Conservation (phyloP, 2,888 invertebrate genomes). For the Tortricodes alternella region DNA sequence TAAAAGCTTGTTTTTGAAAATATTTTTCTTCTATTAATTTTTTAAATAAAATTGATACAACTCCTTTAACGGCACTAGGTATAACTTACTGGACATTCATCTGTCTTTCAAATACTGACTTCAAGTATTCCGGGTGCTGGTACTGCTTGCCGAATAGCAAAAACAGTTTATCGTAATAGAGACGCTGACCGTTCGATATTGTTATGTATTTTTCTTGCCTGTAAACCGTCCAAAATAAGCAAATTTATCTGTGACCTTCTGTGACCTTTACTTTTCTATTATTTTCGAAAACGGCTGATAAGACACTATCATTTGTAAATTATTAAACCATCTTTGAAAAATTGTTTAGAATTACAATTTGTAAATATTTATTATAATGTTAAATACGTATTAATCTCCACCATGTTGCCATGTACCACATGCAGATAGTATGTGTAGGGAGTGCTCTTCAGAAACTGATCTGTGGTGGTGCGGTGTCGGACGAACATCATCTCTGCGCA, state of each 20-base stretch:
- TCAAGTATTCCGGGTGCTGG: conserved; percentile 74
- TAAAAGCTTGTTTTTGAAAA: no score
- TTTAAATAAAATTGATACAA: no score
- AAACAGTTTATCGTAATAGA: conserved; percentile 80
- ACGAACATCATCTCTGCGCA: conserved; percentile 75
- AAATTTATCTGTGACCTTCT: no score
- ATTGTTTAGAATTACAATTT: no score
- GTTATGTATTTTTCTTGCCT: conserved; percentile 80
- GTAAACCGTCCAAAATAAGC: conserved; percentile 33
- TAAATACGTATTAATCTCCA: conserved; percentile 79
- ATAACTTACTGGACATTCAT: conserved; percentile 22
- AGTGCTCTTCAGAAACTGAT: conserved; percentile 79
- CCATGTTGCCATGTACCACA: conserved; percentile 82
- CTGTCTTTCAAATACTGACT: conserved; percentile 42
- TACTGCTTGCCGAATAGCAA: conserved; percentile 83
- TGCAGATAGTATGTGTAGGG: conserved; percentile 86
- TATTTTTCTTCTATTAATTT: no score
- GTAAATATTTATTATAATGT: not conserved
- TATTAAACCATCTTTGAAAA: no score
- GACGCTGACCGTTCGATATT: conserved; percentile 61
- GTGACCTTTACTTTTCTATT: no score
- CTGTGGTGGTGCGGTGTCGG: conserved; percentile 66
- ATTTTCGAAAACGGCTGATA: no score
- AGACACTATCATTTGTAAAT: no score
- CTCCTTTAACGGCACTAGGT: conserved; percentile 40